Conservation (phyloP, 35 echinoderm and acorn worm genomes). For the Anneissia japonica region DNA sequence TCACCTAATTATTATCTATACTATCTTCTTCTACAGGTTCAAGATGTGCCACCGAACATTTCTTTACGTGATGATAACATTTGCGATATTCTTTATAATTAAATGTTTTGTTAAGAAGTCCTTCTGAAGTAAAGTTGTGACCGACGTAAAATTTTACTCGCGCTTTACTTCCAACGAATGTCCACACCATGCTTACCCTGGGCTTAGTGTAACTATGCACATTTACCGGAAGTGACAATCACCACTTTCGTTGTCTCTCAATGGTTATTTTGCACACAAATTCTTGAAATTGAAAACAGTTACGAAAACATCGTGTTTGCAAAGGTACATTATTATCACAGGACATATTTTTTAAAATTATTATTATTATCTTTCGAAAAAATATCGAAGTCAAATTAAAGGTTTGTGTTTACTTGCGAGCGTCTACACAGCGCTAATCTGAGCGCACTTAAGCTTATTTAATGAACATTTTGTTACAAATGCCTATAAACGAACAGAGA, state of each 20-base stretch:
- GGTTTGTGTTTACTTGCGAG: neutral
- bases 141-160: neutral
- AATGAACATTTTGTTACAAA: slow-evolving; percentile 14
- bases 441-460: neutral
- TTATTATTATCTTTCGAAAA: neutral
- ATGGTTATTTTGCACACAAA: no score
- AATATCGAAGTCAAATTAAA: neutral
- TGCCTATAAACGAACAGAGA: neutral
- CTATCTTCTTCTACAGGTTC: neutral
- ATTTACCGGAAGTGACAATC: neutral
- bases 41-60: neutral
- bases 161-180: neutral
- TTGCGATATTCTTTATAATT: neutral
- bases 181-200: no score
- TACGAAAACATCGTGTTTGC: no score
- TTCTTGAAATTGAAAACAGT: no score
- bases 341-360: neutral
- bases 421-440: neutral
- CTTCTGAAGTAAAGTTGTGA: neutral
- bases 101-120: neutral
- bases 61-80: neutral
- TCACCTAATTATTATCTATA: neutral
- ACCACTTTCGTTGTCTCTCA: no score
- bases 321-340: neutral
- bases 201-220: neutral